phyloP scores from a whole-genome alignment of 2,888 invertebrate species.

The Cryptophagus acutangulus region DNA sequence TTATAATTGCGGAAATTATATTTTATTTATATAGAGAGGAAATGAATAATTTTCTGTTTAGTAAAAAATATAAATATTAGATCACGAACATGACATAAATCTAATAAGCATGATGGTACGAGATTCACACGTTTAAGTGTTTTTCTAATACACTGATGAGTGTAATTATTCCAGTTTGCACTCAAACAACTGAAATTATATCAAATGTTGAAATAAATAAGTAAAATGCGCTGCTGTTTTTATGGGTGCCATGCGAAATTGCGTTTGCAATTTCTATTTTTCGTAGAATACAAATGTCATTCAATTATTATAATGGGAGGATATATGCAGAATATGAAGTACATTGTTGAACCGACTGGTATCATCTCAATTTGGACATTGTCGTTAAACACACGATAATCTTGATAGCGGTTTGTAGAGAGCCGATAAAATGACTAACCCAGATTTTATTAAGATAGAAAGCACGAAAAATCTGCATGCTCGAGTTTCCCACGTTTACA shows the following conservation, averaged over 20 bases:
- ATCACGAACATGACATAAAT: constrained; percentile 18
- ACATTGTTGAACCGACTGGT: constrained; percentile 17
- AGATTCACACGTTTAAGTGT: constrained; percentile 22
- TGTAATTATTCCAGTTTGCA: too few species aligned
- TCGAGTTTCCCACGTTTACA: constrained; percentile 35
- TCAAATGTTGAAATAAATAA: too few species aligned
- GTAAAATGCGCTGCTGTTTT: too few species aligned
- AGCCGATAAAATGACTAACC: constrained; percentile 35
- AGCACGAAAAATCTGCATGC: constrained; percentile 35
- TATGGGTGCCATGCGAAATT: too few species aligned
- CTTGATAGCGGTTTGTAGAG: constrained; percentile 30
- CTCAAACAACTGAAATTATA: too few species aligned
- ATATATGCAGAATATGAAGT: constrained; percentile 3
- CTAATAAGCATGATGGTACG: constrained; percentile 6
- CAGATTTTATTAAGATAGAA: constrained; percentile 39
- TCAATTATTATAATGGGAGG: too few species aligned
- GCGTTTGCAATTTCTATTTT: too few species aligned
- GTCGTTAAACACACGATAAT: constrained; percentile 32
- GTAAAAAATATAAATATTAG: constrained; percentile 18
- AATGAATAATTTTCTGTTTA: constrained; percentile 13
- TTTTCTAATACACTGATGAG: too few species aligned
- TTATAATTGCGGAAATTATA: constrained; percentile 14
- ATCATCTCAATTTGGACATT: constrained; percentile 30
- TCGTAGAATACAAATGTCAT: too few species aligned
- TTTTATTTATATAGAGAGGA: too few species aligned